Conservation (phyloP, 2,888 invertebrate genomes). For the Pachymerium ferrugineum region DNA sequence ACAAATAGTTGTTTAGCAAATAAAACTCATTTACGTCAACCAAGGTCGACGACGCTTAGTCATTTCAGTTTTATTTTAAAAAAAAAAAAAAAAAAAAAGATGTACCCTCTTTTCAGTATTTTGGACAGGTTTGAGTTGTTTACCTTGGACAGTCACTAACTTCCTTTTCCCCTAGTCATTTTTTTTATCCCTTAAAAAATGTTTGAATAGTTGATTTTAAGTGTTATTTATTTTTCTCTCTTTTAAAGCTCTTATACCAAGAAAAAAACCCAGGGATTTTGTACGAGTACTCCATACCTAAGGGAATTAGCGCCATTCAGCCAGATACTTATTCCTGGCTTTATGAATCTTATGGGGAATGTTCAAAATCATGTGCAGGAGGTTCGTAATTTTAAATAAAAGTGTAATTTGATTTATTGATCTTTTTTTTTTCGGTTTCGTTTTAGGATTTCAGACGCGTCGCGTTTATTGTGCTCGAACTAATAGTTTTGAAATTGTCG, state of each 20-base stretch:
- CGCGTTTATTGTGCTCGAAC: conserved; percentile 74
- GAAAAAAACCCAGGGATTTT: conserved; percentile 75
- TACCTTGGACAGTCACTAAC: background rate
- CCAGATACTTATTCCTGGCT: conserved; percentile 75
- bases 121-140: background rate
- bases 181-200: too few relatives aligned
- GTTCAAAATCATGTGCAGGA: conserved; percentile 83
- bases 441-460: conserved; percentile 65
- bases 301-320: conserved; percentile 55
- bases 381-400: conserved; percentile 53
- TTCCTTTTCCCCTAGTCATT: background rate
- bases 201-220: background rate
- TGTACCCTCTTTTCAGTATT: background rate
- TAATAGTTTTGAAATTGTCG: conserved; percentile 64
- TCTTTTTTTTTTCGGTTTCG: conserved; percentile 25
- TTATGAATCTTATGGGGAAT: conserved; percentile 67
- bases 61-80: background rate
- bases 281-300: conserved; percentile 86
- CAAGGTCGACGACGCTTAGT: background rate
- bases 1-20: background rate
- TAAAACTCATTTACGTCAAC: background rate
- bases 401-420: conserved; percentile 30
- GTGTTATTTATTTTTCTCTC: conserved; percentile 35
- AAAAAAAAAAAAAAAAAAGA: too few relatives aligned
- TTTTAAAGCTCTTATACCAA: conserved; percentile 67